phyloP scores from a whole-genome alignment of 2,797 vertebrate species.

The Spatula versicolor region DNA sequence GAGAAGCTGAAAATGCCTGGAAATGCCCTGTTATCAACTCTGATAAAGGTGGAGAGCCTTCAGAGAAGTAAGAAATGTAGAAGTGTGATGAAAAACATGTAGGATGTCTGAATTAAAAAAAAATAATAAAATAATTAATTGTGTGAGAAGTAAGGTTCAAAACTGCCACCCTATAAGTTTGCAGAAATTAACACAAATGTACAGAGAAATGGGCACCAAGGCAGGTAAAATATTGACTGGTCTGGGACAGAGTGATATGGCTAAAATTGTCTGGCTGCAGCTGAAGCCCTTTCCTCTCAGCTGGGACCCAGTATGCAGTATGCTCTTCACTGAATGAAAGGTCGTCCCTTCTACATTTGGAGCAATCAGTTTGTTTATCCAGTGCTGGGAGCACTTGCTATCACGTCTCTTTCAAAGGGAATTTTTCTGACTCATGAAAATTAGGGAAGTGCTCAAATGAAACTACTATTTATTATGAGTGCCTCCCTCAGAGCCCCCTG shows the following conservation, averaged over 20 bases:
- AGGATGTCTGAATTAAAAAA: not conserved
- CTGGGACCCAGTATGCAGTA: not conserved
- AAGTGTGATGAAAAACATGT: not conserved
- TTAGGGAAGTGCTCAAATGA: not conserved
- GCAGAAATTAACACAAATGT: not conserved
- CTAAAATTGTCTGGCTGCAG: not conserved
- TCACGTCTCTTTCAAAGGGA: not conserved
- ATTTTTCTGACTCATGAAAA: slow-evolving; percentile 28
- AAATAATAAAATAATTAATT: not conserved
- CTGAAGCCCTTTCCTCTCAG: not conserved
- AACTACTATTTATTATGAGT: not conserved
- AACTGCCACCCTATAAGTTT: rapidly evolving
- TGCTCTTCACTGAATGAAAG: not conserved
- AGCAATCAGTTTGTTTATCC: not conserved
- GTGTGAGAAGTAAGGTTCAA: not conserved
- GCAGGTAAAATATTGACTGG: not conserved
- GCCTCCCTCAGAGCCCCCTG: not conserved
- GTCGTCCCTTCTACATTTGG: not conserved
- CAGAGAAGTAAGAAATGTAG: not conserved
- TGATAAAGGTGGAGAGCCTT: not conserved
- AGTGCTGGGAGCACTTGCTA: not conserved
- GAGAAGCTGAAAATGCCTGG: not conserved
- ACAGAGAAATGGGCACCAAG: not conserved
- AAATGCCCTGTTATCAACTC: not conserved
- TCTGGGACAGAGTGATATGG: not conserved